Percentiles rank a stretch among this genome's conserved stretches.
phyloP scores from a whole-genome alignment of 2,113 vertebrate genomes.

The Semicossyphus pulcher region DNA sequence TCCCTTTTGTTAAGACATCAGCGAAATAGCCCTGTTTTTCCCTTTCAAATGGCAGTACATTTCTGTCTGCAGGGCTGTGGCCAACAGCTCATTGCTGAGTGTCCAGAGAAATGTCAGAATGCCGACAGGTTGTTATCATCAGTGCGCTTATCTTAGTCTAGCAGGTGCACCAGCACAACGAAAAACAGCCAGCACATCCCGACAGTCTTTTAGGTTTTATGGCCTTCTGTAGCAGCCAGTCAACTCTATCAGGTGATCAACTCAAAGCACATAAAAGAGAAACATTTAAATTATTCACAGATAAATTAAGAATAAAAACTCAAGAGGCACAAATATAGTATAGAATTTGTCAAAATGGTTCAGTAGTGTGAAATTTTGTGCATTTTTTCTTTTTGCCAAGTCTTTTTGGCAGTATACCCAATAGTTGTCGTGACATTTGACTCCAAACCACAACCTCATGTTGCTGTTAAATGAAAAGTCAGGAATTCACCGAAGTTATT shows the following conservation, averaged over 20 bases:
- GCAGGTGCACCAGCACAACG: constrained; percentile 75
- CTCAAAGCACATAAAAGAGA: constrained; percentile 44
- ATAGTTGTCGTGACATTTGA: not conserved
- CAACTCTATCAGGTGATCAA: constrained; percentile 64
- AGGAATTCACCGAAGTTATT: too few relatives aligned
- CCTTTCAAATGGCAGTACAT: constrained; percentile 39
- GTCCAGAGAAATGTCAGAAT: constrained; percentile 81
- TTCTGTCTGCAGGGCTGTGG: constrained; percentile 51
- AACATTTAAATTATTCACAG: constrained; percentile 24
- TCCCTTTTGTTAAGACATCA: constrained; percentile 33
- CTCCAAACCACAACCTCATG: too few relatives aligned
- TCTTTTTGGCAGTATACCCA: too few relatives aligned
- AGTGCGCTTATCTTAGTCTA: constrained; percentile 76
- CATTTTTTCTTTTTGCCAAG: too few relatives aligned
- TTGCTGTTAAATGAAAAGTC: too few relatives aligned
- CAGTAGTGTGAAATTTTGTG: not conserved
- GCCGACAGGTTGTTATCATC: constrained; percentile 79
- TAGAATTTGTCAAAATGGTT: not conserved
- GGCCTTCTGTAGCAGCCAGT: constrained; percentile 51
- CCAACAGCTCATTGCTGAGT: constrained; percentile 67
- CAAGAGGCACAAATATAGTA: not conserved
- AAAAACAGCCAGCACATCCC: constrained; percentile 59
- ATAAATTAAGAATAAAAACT: constrained; percentile 28
- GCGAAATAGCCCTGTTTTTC: constrained; percentile 36
- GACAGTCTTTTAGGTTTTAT: constrained; percentile 63